Percentiles rank a stretch among this genome's conserved stretches.
These are phyloP conservation scores for Anguilla anguilla DNA, from an alignment of 2,797 vertebrate species.

Conservation along the genomic window DNA sequence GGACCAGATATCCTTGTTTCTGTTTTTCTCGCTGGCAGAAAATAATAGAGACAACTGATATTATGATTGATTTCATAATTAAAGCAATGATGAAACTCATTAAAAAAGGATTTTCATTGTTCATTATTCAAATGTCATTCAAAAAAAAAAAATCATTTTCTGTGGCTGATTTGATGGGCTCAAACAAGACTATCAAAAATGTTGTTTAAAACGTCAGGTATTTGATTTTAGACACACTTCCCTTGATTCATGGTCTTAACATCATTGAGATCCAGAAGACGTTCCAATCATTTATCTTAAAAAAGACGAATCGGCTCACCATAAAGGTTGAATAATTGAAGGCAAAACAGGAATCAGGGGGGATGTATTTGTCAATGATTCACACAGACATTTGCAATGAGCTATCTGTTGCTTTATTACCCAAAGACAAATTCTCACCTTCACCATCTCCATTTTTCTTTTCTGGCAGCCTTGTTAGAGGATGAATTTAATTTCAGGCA, in stretches of 20 bases:
- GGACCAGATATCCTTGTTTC: not conserved
- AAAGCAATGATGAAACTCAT: not conserved
- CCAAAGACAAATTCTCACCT: not conserved
- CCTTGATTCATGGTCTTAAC: not conserved
- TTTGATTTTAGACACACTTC: not conserved
- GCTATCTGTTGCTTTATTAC: not conserved
- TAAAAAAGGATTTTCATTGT: not conserved
- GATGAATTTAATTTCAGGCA: not conserved
- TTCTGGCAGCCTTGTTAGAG: not conserved
- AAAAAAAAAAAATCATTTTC: not conserved
- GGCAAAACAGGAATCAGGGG: not conserved
- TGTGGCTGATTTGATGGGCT: not conserved
- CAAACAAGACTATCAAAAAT: not conserved
- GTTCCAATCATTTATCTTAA: not conserved
- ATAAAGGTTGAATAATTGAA: not conserved
- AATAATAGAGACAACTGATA: not conserved
- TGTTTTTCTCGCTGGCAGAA: not conserved
- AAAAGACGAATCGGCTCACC: not conserved
- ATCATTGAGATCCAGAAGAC: not conserved
- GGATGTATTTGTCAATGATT: not conserved
- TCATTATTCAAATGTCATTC: not conserved
- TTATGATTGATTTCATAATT: slow-evolving; percentile 10
- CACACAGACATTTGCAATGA: not conserved
- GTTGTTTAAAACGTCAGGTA: not conserved
- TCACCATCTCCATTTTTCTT: not conserved